phyloP scores from a whole-genome alignment of 2,888 invertebrate genomes.

The Pterostichus niger region DNA sequence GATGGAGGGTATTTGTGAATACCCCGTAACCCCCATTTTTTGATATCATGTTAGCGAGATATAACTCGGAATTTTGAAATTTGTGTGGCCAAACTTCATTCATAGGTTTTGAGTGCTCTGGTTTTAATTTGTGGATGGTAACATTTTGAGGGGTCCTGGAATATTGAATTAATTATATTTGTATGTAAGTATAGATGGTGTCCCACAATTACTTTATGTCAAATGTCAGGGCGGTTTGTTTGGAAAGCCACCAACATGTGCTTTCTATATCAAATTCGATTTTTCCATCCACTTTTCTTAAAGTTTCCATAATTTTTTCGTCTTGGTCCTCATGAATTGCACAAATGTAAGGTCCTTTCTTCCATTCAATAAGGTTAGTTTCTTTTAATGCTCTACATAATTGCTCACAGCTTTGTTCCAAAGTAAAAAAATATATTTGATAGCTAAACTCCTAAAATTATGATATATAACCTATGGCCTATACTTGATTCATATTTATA shows the following conservation, averaged over 20 bases:
- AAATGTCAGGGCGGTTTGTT: conserved; percentile 46
- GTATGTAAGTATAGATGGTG: not conserved
- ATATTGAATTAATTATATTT: not conserved
- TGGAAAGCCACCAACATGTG: conserved; percentile 37
- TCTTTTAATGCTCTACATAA: conserved; percentile 26
- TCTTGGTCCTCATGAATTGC: conserved; percentile 53
- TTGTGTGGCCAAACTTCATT: conserved; percentile 73
- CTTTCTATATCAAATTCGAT: conserved; percentile 52
- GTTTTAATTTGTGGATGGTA: not conserved
- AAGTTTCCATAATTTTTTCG: conserved; percentile 30
- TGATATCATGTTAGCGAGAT: conserved; percentile 72
- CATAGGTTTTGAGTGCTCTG: not conserved
- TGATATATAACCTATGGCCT: no score
- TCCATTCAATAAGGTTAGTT: conserved; percentile 60
- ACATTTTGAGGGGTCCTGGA: conserved; percentile 26
- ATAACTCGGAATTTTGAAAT: conserved; percentile 71
- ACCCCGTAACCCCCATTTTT: conserved; percentile 74
- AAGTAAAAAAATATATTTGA: conserved; percentile 47
- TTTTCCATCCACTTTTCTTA: conserved; percentile 27
- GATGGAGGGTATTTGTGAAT: conserved; percentile 72
- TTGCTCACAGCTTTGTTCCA: conserved; percentile 36
- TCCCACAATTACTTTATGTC: conserved; percentile 36
- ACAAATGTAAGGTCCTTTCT: conserved; percentile 49
- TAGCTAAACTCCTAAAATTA: conserved; percentile 50
- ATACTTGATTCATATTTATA: no score